A percentile compares a stretch with the other conserved stretches of the same genome.
Conservation (phyloP, 2,888 invertebrate species). For the Cephus rjabovi region DNA sequence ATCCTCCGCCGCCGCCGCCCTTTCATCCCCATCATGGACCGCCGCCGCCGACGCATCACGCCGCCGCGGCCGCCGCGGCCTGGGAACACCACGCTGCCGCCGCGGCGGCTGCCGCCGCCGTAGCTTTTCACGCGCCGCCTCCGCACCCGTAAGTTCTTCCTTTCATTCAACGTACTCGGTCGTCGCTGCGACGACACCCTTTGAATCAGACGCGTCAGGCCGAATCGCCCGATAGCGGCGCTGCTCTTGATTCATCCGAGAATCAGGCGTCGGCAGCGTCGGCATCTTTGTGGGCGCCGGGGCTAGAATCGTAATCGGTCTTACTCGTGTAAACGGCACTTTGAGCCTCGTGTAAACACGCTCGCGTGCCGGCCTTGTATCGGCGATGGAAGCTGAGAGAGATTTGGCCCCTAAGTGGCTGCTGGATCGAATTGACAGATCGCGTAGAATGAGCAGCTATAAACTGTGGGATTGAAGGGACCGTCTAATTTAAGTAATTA, state of each 20-base stretch:
- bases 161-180: not conserved
- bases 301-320: too few species aligned
- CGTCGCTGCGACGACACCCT: too few species aligned
- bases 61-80: slow-evolving; percentile 69
- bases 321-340: slow-evolving; percentile 23
- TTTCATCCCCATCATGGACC: slow-evolving; percentile 61
- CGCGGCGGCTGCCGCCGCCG: slow-evolving; percentile 72
- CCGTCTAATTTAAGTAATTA: slow-evolving; percentile 37
- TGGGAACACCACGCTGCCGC: slow-evolving; percentile 74
- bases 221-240: too few species aligned
- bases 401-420: too few species aligned
- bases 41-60: slow-evolving; percentile 64
- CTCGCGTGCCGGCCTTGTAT: slow-evolving; percentile 30
- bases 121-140: slow-evolving; percentile 69
- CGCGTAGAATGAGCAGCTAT: not conserved
- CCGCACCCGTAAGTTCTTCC: slow-evolving; percentile 60
- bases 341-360: slow-evolving; percentile 36
- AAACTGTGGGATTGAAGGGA: slow-evolving; percentile 31
- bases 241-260: too few species aligned
- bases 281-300: too few species aligned
- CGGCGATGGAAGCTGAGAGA: too few species aligned
- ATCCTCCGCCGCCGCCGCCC: slow-evolving; percentile 71
- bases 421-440: too few species aligned
- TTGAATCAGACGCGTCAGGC: too few species aligned
- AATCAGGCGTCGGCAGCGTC: too few species aligned